Percentiles rank a stretch among this genome's conserved stretches.
Evolutionary conservation across 2,888 invertebrate species (phyloP).

Genomic region (Nemapogon koenigi): DNA sequence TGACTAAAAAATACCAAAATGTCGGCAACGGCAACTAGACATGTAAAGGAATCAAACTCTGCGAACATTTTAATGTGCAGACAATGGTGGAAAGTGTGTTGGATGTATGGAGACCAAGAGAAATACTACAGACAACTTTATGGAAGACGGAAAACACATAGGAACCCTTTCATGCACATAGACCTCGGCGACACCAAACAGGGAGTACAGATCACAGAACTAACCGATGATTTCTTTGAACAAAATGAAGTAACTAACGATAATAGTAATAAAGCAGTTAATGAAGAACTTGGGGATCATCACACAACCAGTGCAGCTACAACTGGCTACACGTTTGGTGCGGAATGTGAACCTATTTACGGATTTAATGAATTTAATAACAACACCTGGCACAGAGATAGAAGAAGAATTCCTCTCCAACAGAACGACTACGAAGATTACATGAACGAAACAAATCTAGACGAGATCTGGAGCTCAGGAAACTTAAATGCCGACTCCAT

Average conservation of each 20-base stretch:
- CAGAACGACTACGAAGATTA: constrained; percentile 43
- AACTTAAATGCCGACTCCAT: constrained; percentile 41
- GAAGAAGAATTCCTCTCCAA: constrained; percentile 57
- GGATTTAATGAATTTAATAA: constrained; percentile 35
- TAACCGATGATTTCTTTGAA: constrained; percentile 55
- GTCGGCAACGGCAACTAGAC: constrained; percentile 58
- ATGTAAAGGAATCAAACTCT: constrained; percentile 60
- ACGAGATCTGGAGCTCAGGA: constrained; percentile 35
- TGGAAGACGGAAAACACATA: constrained; percentile 64
- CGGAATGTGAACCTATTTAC: constrained; percentile 45
- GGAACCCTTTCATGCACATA: constrained; percentile 34
- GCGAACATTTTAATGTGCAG: constrained; percentile 83
- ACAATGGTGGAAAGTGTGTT: constrained; percentile 91
- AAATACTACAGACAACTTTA: constrained; percentile 85
- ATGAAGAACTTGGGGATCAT: constrained; percentile 29
- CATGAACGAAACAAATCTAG: constrained; percentile 41
- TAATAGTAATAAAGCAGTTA: constrained; percentile 43
- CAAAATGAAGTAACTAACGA: constrained; percentile 24
- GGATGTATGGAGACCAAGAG: constrained; percentile 86
- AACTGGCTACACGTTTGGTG: constrained; percentile 26
- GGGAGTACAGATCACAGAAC: constrained; percentile 57
- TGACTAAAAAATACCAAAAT: constrained; percentile 31
- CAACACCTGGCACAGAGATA: constrained; percentile 50
- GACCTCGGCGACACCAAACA: constrained; percentile 40
- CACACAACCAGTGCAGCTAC: constrained; percentile 19